Percentiles rank a stretch among this genome's conserved stretches.
Conservation (phyloP, 1,140 invertebrate species). For the Chironomus striatipennis region DNA sequence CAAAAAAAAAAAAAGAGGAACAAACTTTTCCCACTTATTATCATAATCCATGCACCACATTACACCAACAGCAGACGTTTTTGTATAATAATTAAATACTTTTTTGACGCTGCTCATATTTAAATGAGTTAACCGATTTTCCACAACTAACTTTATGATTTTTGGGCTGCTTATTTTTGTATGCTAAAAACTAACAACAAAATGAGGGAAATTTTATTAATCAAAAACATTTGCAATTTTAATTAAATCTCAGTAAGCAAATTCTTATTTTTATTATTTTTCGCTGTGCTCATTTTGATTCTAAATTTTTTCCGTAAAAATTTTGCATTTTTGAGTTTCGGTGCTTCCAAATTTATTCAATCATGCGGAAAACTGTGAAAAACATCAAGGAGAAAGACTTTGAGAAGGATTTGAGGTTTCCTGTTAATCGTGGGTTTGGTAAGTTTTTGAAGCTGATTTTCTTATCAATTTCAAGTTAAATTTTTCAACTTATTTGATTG, state of each 20-base stretch:
- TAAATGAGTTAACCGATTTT: slow-evolving; percentile 9
- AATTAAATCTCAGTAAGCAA: slow-evolving; percentile 2
- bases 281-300: background rate
- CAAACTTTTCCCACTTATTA: background rate
- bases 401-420: background rate
- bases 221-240: background rate
- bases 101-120: background rate
- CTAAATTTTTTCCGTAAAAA: background rate
- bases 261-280: too few species aligned
- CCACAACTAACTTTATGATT: background rate
- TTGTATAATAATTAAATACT: background rate
- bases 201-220: background rate
- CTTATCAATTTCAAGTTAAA: background rate
- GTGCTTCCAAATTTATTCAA: background rate
- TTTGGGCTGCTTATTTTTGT: background rate
- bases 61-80: slow-evolving; percentile 5
- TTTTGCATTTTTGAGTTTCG: background rate
- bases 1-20: too few species aligned
- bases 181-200: background rate
- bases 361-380: background rate
- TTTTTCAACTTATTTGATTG: background rate
- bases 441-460: background rate
- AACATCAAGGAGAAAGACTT: background rate
- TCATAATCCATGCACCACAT: slow-evolving; percentile 7
- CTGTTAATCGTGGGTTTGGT: background rate